A percentile compares a stretch with the other conserved stretches of the same genome.
Evolutionary conservation across 2,113 vertebrate genomes (phyloP).

Genomic region (Xiphophorus hellerii): DNA sequence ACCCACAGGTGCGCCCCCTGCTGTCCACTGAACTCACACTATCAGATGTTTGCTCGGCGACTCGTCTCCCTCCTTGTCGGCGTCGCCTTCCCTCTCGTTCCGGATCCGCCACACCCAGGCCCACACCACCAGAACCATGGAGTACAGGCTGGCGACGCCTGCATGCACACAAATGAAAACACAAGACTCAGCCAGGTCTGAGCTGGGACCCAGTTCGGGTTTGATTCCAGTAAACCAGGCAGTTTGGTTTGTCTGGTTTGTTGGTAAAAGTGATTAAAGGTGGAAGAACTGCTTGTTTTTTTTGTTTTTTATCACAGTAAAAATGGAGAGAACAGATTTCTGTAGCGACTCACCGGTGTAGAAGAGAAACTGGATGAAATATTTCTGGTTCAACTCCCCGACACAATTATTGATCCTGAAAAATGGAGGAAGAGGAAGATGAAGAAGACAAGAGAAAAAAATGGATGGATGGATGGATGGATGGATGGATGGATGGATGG

Average conservation of each 20-base stretch:
- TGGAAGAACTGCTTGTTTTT: neutral
- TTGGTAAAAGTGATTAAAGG: neutral
- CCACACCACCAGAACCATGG: slow-evolving; percentile 81
- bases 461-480: no score
- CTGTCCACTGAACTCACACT: slow-evolving; percentile 65
- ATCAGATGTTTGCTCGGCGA: slow-evolving; percentile 77
- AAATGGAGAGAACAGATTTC: neutral
- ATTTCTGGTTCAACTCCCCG: slow-evolving; percentile 87
- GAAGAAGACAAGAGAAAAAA: neutral
- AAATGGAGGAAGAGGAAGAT: neutral
- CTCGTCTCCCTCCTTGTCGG: slow-evolving; percentile 65
- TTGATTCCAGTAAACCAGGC: neutral
- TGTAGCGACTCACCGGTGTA: slow-evolving; percentile 80
- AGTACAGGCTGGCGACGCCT: slow-evolving; percentile 85
- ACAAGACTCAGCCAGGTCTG: neutral
- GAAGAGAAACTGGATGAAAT: slow-evolving; percentile 90
- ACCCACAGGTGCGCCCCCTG: neutral
- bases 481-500: no score
- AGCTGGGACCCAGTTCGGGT: no score
- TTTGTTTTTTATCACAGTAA: neutral
- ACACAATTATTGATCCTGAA: slow-evolving; percentile 87
- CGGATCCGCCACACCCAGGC: slow-evolving; percentile 81
- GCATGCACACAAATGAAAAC: neutral
- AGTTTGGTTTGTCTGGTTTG: neutral
- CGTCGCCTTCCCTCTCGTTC: slow-evolving; percentile 63